Evolutionary conservation across 2,113 vertebrate genomes (phyloP), one percentile per base, ranked within the genome.

Genomic region (Arvicanthis niloticus): DNA sequence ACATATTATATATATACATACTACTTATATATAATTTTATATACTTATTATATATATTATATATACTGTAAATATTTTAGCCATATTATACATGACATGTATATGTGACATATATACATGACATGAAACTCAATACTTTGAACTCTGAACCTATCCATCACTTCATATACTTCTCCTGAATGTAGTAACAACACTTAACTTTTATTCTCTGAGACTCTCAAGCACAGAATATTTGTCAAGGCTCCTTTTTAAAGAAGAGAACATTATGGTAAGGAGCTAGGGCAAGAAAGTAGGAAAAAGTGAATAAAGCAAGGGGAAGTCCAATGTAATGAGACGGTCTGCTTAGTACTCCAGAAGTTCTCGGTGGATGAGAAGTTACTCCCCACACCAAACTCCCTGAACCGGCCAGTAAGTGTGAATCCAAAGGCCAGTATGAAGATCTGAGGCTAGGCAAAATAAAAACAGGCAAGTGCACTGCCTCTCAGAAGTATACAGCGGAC

Each of bases 291-390:
- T n/a, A 56, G 72, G 58, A 70, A 53, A 70, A 91, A 93, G 80
- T 73, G 37, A 96, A 78, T 51, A 84, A 67, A 93, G 65, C 48
- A 58, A 93, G 51, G n/a, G 24, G 22, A 93, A 95, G 15, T 84
- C 56, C 31, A 51, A 0, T 4, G 17, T 24, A 88, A 53, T 16
- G 68, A 81, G 81, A 86, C 72, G 29, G 45, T 70, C 81, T 53
- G 51, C 12, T 81, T 86, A 88, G 26, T 34, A 73, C 70, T 82
- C 85, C 24, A 89, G 48, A 37, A 90, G 9, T 93, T 93, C 62
- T 88, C 70, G 40, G 37, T 45, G 67, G 31, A 9, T 68, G 72
- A 22, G 45, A 94, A 67, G 40, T 67, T 75, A 72, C n/a, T 75
- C 53, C 16, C 13, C 34, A 87, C 21, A 67, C 12, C 37, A 48